Evolutionary conservation across 1,140 invertebrate species (phyloP), one percentile per base, ranked within the genome.

Genomic region (Neuroterus valhalla): DNA sequence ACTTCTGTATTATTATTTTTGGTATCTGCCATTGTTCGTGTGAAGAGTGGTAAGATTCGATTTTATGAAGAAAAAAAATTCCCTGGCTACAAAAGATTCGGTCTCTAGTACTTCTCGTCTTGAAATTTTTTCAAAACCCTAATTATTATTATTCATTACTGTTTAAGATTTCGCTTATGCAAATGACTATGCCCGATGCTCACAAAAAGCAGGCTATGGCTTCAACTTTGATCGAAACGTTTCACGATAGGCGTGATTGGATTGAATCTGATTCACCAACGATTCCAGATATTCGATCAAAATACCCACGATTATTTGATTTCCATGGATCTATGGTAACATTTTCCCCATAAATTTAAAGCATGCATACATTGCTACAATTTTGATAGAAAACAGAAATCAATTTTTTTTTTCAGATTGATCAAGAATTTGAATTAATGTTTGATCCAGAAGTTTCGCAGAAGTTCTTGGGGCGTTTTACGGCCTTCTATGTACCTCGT

Each of bases 401-500:
- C 8, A 19, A 10, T 19, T 19, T 50, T 50, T 50, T 19, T 50
- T 50, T 50, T 19, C 17, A 50, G 48, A 50, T 50, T 50, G 48
- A 50, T 19, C 48, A 50, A 50, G 48, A 19, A 19, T 50, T 50
- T 19, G 48, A 50, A 19, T 17, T 50, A 1, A 50, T 50, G n/a
- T 50, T 50, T 19, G 48, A 50, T 19, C 48, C 17, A 19, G n/a
- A 19, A 8, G 19, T 19, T 19, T 15, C 8, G 10, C 17, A 50
- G 15, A 48, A 17, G n/a, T 48, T 48, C 6, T 17, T 48, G 12
- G 12, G 14, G 19, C 46, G 46, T 17, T 48, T 48, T 17, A 48
- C 12, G 19, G 1, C 14, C 5, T 48, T 48, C 19, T 48, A 48
- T 17, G 46, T 79, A 10, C 75, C 75, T n/a, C n/a, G n/a, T n/a